Evolutionary conservation across 1,140 invertebrate species (phyloP), one percentile per base, ranked within the genome.

Genomic region (Zaprionus kolodkinae): DNA sequence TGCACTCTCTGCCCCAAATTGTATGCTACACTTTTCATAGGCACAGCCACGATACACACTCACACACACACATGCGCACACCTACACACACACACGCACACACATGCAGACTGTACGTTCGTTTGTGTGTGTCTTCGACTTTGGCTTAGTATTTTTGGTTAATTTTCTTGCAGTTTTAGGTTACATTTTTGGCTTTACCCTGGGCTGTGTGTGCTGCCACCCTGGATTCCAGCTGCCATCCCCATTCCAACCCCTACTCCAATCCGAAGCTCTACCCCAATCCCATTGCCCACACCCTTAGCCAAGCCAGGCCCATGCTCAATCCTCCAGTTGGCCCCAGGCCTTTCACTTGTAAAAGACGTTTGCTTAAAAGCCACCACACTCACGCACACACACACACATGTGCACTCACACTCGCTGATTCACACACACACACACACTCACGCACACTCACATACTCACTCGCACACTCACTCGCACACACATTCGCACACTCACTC

Each of bases 131-230:
- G 85, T 88, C 84, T 88, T 88, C 84, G 84, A 84, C 80, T 89
- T 88, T 89, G 81, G 84, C 84, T 88, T 85, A 88, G 86, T 89
- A 89, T 89, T 89, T 89, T 89, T 89, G 86, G 85, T 89, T 89
- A 89, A 89, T 89, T 89, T 89, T 89, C 85, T 89, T 89, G 86
- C 86, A 89, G 85, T 89, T 89, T 89, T 89, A 86, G 85, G 85
- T 89, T 89, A 89, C 85, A 86, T 89, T 88, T 88, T 89, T 89
- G 86, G 85, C 86, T 86, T 89, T 88, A 73, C 87, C 69, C 85
- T 64, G 62, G 35, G 52, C 55, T 35, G 33, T 45, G 62, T 30
- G 17, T 64, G 11, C 15, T 61, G 48, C 48, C 57, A 61, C 52
- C 64, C 52, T 13, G 21, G n/a, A 50, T 50, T 33, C 36, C 50